Percentiles rank a stretch among this genome's conserved stretches.
phyloP scores from a whole-genome alignment of 2,888 invertebrate genomes.

The Pogonocherus hispidulus region DNA sequence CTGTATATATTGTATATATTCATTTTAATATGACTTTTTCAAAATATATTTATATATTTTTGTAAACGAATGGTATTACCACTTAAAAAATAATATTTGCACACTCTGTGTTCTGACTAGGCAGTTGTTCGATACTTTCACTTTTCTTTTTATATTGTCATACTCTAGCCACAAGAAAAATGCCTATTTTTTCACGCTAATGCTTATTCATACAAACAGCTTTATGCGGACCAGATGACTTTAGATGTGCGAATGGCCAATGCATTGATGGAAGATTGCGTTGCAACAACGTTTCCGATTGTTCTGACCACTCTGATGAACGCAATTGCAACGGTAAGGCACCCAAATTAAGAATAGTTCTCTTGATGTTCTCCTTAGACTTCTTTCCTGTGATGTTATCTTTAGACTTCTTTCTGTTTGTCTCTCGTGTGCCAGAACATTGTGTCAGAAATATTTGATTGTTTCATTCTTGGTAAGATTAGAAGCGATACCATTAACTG shows the following conservation, averaged over 20 bases:
- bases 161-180: slow-evolving; percentile 29
- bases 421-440: not conserved
- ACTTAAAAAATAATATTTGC: too few species aligned
- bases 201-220: slow-evolving; percentile 52
- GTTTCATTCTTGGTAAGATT: not conserved
- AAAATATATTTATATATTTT: too few species aligned
- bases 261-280: slow-evolving; percentile 68
- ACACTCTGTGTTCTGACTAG: too few species aligned
- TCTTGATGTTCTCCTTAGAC: slow-evolving; percentile 2
- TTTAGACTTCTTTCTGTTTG: not conserved
- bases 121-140: slow-evolving; percentile 21
- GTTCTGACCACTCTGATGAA: slow-evolving; percentile 71
- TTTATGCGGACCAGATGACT: slow-evolving; percentile 54
- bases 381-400: slow-evolving; percentile 15
- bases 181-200: slow-evolving; percentile 43
- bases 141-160: slow-evolving; percentile 25
- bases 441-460: slow-evolving; percentile 2
- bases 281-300: slow-evolving; percentile 68
- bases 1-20: too few species aligned
- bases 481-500: not conserved
- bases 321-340: slow-evolving; percentile 70
- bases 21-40: too few species aligned
- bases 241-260: slow-evolving; percentile 71
- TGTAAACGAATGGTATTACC: too few species aligned
- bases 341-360: slow-evolving; percentile 8